These are phyloP conservation scores for Tachystola acroxantha DNA, from an alignment of 2,888 invertebrate species.

Conservation along the genomic window DNA sequence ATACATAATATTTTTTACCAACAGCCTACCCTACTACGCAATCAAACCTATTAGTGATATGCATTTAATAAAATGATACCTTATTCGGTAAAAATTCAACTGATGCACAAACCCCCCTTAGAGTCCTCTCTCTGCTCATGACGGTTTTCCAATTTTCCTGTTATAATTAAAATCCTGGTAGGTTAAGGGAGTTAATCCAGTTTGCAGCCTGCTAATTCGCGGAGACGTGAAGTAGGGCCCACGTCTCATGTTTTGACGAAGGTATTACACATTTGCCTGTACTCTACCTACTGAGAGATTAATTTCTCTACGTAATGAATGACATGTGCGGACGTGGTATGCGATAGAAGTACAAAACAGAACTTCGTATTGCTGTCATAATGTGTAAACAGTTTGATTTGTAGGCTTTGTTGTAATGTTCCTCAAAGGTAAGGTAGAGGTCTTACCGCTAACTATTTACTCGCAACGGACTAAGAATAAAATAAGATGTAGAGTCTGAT, in stretches of 20 bases:
- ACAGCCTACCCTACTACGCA: too few species aligned
- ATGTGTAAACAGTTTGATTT: too few species aligned
- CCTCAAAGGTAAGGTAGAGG: too few species aligned
- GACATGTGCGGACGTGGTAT: slow-evolving; percentile 7
- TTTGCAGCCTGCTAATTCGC: slow-evolving; percentile 42
- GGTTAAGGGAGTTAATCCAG: slow-evolving; percentile 40
- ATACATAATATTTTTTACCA: too few species aligned
- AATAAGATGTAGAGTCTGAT: too few species aligned
- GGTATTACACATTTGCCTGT: slow-evolving; percentile 23
- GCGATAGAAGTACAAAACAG: not conserved
- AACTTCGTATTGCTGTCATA: not conserved
- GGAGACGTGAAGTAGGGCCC: slow-evolving; percentile 40
- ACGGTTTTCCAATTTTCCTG: slow-evolving; percentile 31
- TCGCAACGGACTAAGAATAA: too few species aligned
- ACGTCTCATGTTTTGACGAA: slow-evolving; percentile 42
- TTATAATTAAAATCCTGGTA: slow-evolving; percentile 43
- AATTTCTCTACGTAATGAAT: slow-evolving; percentile 33
- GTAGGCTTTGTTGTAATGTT: too few species aligned
- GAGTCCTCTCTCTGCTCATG: not conserved
- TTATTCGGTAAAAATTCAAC: too few species aligned
- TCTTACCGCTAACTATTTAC: too few species aligned
- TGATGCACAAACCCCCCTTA: not conserved
- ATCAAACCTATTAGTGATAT: too few species aligned
- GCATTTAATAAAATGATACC: too few species aligned
- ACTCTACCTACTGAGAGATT: slow-evolving; percentile 22